These are phyloP conservation scores for Eurosta solidaginis DNA, from an alignment of 1,140 invertebrate genomes.

Conservation along the genomic window DNA sequence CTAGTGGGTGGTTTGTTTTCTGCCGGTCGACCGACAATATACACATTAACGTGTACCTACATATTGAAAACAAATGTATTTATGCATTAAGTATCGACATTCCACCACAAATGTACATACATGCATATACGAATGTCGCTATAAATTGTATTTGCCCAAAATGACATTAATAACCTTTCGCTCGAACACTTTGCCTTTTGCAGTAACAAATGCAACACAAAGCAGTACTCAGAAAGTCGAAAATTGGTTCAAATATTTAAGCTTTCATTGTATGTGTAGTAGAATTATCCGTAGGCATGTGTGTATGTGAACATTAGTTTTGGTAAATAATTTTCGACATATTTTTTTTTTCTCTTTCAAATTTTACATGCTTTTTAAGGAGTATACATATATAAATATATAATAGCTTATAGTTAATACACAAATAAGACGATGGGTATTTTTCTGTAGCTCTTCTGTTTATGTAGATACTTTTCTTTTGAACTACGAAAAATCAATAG, in stretches of 20 bases:
- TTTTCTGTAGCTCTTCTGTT: too few species aligned
- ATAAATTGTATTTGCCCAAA: constrained; percentile 12
- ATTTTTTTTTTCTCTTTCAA: too few species aligned
- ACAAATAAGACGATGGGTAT: too few species aligned
- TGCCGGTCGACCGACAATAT: background rate
- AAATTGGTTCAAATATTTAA: background rate
- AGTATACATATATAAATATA: too few species aligned
- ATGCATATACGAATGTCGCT: background rate
- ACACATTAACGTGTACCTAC: background rate
- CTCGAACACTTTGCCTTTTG: background rate
- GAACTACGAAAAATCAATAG: too few species aligned
- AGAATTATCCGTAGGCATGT: background rate
- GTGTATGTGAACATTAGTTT: too few species aligned
- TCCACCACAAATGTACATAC: too few species aligned
- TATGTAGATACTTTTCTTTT: too few species aligned
- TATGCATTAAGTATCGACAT: too few species aligned
- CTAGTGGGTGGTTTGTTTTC: background rate
- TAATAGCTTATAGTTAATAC: too few species aligned
- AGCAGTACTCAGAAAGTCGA: background rate
- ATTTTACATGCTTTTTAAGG: too few species aligned
- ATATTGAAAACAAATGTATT: background rate
- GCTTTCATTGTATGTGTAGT: background rate
- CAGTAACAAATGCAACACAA: background rate
- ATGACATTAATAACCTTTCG: constrained; percentile 23
- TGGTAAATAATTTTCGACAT: too few species aligned